Evolutionary conservation across 2,797 vertebrate genomes (phyloP).

Genomic region (Lemur catta): DNA sequence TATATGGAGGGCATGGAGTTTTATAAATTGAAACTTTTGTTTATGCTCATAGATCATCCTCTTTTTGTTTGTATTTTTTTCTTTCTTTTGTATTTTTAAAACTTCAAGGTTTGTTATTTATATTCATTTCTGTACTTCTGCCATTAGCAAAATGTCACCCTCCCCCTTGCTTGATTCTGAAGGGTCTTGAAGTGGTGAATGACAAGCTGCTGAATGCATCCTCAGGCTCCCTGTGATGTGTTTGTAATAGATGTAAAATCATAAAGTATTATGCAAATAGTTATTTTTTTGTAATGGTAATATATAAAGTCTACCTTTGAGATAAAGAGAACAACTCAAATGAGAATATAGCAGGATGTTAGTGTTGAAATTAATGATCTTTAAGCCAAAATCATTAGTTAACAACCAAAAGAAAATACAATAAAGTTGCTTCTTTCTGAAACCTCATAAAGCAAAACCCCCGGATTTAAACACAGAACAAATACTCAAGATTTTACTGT

Average conservation of each 20-base stretch:
- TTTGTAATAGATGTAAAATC: conserved; percentile 79
- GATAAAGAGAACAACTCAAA: conserved; percentile 65
- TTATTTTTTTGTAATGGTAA: conserved; percentile 80
- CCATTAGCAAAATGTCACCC: conserved; percentile 69
- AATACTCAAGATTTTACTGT: conserved; percentile 17
- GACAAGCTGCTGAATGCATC: conserved; percentile 77
- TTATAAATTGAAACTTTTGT: conserved; percentile 55
- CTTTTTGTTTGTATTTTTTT: conserved; percentile 45
- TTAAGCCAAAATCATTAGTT: conserved; percentile 56
- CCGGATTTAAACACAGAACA: conserved; percentile 40
- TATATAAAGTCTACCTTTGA: conserved; percentile 70
- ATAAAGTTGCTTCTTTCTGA: conserved; percentile 58
- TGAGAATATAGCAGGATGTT: conserved; percentile 52
- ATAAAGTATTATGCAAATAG: conserved; percentile 80
- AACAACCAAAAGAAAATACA: conserved; percentile 53
- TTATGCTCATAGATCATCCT: conserved; percentile 3
- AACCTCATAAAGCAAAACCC: conserved; percentile 41
- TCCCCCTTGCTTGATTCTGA: conserved; percentile 71
- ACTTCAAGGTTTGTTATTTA: conserved; percentile 68
- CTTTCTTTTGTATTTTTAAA: conserved; percentile 51
- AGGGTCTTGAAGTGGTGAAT: conserved; percentile 77
- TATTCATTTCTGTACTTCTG: conserved; percentile 69
- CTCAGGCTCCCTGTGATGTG: conserved; percentile 78
- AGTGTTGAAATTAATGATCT: conserved; percentile 66
- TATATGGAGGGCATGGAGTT: neutral